These are phyloP conservation scores for Ichneumoninae sp. DNA, from an alignment of 2,888 invertebrate species.

Conservation along the genomic window DNA sequence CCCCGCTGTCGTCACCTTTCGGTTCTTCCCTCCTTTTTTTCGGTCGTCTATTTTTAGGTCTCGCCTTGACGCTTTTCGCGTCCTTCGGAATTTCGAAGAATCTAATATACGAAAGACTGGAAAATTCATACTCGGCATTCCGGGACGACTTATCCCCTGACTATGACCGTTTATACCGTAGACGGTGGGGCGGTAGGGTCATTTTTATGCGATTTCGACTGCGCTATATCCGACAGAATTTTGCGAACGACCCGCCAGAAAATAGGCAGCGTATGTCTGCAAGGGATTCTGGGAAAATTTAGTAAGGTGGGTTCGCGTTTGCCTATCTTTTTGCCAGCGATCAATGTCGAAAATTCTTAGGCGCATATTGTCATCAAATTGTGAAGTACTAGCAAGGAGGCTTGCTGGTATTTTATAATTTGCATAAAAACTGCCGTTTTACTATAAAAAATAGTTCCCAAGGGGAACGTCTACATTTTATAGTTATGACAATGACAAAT, in stretches of 20 bases:
- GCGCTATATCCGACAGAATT: no score
- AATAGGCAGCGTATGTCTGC: no score
- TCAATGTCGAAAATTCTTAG: no score
- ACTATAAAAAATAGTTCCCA: not conserved
- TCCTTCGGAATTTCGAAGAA: conserved; percentile 21
- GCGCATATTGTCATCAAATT: no score
- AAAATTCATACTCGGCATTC: conserved; percentile 2
- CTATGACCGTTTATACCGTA: not conserved
- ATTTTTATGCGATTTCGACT: no score
- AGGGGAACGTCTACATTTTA: not conserved
- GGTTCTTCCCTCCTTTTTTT: not conserved
- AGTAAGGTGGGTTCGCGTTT: no score
- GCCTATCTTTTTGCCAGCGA: no score
- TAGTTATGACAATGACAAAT: not conserved
- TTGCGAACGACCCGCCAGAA: no score
- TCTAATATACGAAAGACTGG: conserved; percentile 12
- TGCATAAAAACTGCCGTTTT: not conserved
- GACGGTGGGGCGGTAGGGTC: no score
- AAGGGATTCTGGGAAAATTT: no score
- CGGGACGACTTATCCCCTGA: not conserved
- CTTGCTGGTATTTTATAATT: no score
- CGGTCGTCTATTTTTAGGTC: not conserved
- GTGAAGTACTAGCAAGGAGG: no score
- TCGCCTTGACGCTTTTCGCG: not conserved
- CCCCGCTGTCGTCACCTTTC: not conserved